A percentile compares a stretch with the other conserved stretches of the same genome.
These are phyloP conservation scores for Myocastor coypus DNA, from an alignment of 2,113 vertebrate genomes.

Conservation along the genomic window DNA sequence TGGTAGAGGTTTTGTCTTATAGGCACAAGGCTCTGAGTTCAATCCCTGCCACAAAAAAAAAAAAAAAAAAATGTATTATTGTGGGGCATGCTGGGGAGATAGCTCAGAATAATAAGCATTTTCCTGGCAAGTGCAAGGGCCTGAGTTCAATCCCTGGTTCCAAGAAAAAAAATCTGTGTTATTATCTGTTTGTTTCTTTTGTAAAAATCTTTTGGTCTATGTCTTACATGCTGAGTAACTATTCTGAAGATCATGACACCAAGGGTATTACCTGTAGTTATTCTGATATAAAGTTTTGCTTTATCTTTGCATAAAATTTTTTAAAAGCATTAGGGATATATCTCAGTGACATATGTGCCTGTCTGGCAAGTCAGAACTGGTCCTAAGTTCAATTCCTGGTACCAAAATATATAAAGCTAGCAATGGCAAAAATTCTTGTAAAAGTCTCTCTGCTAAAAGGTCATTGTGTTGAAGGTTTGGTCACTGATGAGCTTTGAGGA, in stretches of 20 bases:
- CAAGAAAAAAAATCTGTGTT: neutral
- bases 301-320: neutral
- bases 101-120: too few relatives aligned
- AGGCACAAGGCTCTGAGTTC: too few relatives aligned
- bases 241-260: neutral
- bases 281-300: neutral
- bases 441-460: neutral
- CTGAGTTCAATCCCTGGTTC: too few relatives aligned
- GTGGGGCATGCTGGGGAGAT: too few relatives aligned
- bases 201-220: neutral
- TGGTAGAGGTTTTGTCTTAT: too few relatives aligned
- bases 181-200: neutral
- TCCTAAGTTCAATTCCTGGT: too few relatives aligned
- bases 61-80: neutral
- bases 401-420: too few relatives aligned
- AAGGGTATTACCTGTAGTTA: neutral
- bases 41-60: too few relatives aligned
- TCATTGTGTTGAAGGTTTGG: neutral
- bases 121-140: too few relatives aligned
- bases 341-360: too few relatives aligned
- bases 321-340: neutral
- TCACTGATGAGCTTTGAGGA: neutral
- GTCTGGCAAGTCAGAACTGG: too few relatives aligned
- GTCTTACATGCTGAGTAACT: neutral
- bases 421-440: too few relatives aligned